phyloP scores from a whole-genome alignment of 2,797 vertebrate species.

The Myotis planiceps region DNA sequence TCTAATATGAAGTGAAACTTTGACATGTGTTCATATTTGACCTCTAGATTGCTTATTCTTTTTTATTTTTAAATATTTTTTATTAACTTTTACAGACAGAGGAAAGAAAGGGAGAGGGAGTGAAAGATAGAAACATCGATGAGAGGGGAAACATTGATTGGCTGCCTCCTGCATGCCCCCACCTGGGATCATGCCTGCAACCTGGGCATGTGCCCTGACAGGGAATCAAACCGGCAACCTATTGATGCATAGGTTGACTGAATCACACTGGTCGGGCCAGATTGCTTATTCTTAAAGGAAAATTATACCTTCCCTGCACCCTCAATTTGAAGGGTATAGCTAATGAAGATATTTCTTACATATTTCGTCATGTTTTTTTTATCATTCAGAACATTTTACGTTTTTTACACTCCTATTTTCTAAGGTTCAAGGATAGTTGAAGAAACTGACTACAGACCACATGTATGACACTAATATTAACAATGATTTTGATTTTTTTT shows the following conservation, averaged over 20 bases:
- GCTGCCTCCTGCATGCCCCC: too few species aligned
- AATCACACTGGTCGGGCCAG: too few species aligned
- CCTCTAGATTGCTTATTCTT: constrained; percentile 14
- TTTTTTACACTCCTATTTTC: background rate
- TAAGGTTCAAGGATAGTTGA: constrained; percentile 5
- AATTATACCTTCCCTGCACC: background rate
- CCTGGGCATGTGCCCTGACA: too few species aligned
- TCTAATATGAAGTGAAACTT: constrained; percentile 24
- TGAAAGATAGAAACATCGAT: too few species aligned
- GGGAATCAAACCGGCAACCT: too few species aligned
- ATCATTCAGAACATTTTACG: background rate
- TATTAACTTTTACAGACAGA: background rate
- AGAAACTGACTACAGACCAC: constrained; percentile 5
- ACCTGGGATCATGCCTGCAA: too few species aligned
- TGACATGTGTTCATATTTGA: background rate
- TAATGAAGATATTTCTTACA: background rate
- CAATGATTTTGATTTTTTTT: background rate
- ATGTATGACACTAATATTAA: background rate
- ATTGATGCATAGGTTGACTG: too few species aligned
- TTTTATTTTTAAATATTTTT: background rate
- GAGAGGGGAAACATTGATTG: too few species aligned
- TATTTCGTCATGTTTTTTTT: background rate
- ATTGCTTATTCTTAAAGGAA: constrained; percentile 34
- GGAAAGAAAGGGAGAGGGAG: too few species aligned
- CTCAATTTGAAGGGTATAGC: background rate